phyloP scores from a whole-genome alignment of 1,140 invertebrate species.

The Paralvinella palmiformis region DNA sequence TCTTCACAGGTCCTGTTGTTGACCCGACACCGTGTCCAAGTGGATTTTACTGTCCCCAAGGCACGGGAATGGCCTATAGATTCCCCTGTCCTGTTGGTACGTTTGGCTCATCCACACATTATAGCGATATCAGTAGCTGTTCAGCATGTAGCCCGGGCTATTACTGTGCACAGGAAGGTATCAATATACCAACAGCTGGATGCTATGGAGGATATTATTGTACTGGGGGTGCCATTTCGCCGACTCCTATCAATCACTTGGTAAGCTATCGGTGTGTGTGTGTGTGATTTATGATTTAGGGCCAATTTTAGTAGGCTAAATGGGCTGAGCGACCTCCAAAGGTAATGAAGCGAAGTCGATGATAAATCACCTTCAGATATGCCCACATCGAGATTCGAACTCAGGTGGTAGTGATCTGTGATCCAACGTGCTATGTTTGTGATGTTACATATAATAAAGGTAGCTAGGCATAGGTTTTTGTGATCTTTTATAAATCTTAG shows the following conservation, averaged over 20 bases:
- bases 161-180: conserved; percentile 38
- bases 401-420: too few species aligned
- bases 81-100: conserved; percentile 39
- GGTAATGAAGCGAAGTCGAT: too few species aligned
- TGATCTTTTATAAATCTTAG: too few species aligned
- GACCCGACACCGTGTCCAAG: conserved; percentile 36
- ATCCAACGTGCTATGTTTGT: too few species aligned
- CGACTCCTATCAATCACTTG: conserved; percentile 32
- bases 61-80: conserved; percentile 34
- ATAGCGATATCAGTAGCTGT: conserved; percentile 30
- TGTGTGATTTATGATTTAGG: neutral
- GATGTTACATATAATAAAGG: too few species aligned
- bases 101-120: conserved; percentile 32
- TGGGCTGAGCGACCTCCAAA: too few species aligned
- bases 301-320: too few species aligned
- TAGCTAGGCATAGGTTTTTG: too few species aligned
- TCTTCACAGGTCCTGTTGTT: conserved; percentile 31
- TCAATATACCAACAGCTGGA: conserved; percentile 30
- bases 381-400: too few species aligned
- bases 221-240: conserved; percentile 34
- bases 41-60: conserved; percentile 42
- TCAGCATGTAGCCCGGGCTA: conserved; percentile 37
- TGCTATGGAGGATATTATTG: conserved; percentile 43
- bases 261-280: conserved; percentile 24
- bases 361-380: too few species aligned